These are phyloP conservation scores for Lonchura striata DNA, from an alignment of 2,113 vertebrate species.

Conservation along the genomic window DNA sequence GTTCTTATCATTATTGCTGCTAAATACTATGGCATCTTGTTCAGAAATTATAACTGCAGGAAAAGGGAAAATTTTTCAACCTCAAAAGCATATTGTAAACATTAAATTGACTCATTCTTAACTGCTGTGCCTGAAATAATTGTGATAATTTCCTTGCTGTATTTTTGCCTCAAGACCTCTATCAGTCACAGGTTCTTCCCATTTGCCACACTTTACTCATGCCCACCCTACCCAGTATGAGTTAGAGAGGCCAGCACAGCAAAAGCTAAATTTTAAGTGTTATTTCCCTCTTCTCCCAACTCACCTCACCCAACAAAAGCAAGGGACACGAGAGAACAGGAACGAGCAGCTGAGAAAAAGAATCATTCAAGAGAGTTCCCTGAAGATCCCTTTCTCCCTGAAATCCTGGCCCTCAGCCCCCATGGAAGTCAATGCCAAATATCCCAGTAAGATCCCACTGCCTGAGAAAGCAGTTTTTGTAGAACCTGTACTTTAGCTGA, in stretches of 20 bases:
- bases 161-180: neutral
- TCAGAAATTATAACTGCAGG: conserved; percentile 41
- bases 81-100: neutral
- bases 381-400: neutral
- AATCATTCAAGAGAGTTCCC: accelerated
- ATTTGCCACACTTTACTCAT: neutral
- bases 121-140: neutral
- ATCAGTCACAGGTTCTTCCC: neutral
- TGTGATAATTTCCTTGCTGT: neutral
- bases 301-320: neutral
- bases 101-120: neutral
- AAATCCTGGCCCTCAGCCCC: neutral
- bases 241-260: neutral
- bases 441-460: neutral
- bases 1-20: neutral
- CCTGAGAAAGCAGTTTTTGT: conserved; percentile 32
- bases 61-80: conserved; percentile 32
- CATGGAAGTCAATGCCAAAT: neutral
- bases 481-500: conserved; percentile 50
- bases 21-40: neutral
- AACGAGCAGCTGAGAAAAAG: neutral
- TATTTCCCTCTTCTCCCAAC: neutral
- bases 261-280: neutral
- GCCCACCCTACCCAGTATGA: neutral
- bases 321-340: neutral